phyloP scores from a whole-genome alignment of 2,113 vertebrate genomes.

The Malurus alboscapulatus region DNA sequence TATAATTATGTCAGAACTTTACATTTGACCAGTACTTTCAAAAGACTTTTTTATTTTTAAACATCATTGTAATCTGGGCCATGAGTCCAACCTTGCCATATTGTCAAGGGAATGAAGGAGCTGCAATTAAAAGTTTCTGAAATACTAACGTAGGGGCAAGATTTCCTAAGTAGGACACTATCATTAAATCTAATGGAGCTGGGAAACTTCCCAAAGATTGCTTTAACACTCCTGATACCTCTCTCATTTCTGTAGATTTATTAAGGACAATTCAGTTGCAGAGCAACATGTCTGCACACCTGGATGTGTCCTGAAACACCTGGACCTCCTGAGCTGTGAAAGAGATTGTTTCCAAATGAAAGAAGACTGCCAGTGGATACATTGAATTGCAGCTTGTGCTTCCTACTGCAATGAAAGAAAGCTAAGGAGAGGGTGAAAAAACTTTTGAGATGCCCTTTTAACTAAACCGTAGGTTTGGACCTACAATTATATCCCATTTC shows the following conservation, averaged over 20 bases:
- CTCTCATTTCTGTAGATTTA: not conserved
- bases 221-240: not conserved
- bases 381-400: not conserved
- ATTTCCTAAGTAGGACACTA: conserved; percentile 43
- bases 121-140: conserved; percentile 50
- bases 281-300: not conserved
- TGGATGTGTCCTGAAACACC: not conserved
- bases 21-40: not conserved
- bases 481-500: not conserved
- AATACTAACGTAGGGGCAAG: conserved; percentile 2
- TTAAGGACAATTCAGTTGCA: not conserved
- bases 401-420: not conserved
- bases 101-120: conserved; percentile 10
- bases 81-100: not conserved
- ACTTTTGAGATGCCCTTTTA: not conserved
- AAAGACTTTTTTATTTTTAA: not conserved
- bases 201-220: conserved; percentile 39
- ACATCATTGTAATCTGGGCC: conserved; percentile 5
- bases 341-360: not conserved
- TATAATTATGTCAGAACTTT: not conserved
- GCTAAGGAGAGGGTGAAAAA: not conserved
- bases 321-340: not conserved
- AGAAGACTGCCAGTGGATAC: not conserved
- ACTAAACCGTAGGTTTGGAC: not conserved
- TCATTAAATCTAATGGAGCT: conserved; percentile 17